Evolutionary conservation across 2,888 invertebrate species (phyloP).

Genomic region (Leistus spinibarbis): DNA sequence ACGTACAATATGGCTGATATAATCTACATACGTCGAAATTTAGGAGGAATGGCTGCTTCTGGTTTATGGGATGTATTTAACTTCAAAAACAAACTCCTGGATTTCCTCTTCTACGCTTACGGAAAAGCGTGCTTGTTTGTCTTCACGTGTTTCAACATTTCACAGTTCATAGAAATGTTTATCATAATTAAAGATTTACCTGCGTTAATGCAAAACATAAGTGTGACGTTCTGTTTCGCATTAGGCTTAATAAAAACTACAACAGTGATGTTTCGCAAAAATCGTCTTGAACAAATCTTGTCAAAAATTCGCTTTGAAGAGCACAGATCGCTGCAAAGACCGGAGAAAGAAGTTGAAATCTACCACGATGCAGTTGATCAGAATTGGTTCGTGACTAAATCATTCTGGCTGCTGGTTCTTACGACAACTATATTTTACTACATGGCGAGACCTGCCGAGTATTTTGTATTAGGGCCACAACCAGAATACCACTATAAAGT

Average conservation of each 20-base stretch:
- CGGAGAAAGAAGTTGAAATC: neutral
- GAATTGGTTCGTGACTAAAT: neutral
- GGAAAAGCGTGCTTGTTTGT: neutral
- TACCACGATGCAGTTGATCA: neutral
- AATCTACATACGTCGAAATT: constrained; percentile 8
- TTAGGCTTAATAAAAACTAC: neutral
- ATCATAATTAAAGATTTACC: neutral
- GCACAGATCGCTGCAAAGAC: neutral
- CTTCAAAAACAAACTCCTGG: constrained; percentile 2
- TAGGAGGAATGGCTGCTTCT: constrained; percentile 3
- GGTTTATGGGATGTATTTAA: constrained; percentile 19
- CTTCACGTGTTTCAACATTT: neutral
- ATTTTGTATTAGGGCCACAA: neutral
- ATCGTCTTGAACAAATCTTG: neutral
- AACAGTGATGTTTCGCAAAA: neutral
- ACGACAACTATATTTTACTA: neutral
- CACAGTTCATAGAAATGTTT: constrained; percentile 9
- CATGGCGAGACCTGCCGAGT: neutral
- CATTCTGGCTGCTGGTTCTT: neutral
- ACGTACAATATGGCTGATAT: constrained; percentile 19
- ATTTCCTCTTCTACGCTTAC: constrained; percentile 1
- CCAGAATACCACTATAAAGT: neutral
- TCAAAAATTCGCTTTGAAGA: neutral
- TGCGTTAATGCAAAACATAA: constrained; percentile 6
- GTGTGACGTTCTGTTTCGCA: neutral